phyloP scores from a whole-genome alignment of 2,113 vertebrate species.

The Clarias batrachus region DNA sequence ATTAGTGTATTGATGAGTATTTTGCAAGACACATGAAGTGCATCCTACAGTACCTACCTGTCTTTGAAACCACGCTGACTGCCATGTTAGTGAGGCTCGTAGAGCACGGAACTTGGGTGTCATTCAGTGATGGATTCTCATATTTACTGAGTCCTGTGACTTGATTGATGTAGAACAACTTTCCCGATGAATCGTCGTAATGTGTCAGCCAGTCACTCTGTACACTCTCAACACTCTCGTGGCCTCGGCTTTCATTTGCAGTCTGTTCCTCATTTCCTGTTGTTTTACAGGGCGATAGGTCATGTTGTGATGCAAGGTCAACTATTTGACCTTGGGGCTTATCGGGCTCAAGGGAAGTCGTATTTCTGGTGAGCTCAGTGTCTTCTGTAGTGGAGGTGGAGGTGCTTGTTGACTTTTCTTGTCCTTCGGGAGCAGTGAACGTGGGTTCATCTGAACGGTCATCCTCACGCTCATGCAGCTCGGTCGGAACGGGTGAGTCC shows the following conservation, averaged over 20 bases:
- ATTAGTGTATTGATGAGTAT: not conserved
- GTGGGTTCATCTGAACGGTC: conserved; percentile 16
- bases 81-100: conserved; percentile 87
- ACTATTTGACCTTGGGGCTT: conserved; percentile 31
- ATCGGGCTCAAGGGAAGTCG: conserved; percentile 28
- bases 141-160: conserved; percentile 89
- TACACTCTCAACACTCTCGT: not conserved
- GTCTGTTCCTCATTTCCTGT: conserved; percentile 37
- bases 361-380: conserved; percentile 15
- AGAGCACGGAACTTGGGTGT: conserved; percentile 72
- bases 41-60: conserved; percentile 68
- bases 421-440: conserved; percentile 3
- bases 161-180: conserved; percentile 83
- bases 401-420: conserved; percentile 10
- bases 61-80: conserved; percentile 80
- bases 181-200: conserved; percentile 75
- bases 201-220: conserved; percentile 70
- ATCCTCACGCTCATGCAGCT: not conserved
- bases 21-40: not conserved
- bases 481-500: not conserved
- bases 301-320: conserved; percentile 27
- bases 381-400: not conserved
- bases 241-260: conserved; percentile 12
- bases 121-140: conserved; percentile 64
- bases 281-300: conserved; percentile 14